phyloP scores from a whole-genome alignment of 1,140 invertebrate species.

The Lordiphosa mommai region DNA sequence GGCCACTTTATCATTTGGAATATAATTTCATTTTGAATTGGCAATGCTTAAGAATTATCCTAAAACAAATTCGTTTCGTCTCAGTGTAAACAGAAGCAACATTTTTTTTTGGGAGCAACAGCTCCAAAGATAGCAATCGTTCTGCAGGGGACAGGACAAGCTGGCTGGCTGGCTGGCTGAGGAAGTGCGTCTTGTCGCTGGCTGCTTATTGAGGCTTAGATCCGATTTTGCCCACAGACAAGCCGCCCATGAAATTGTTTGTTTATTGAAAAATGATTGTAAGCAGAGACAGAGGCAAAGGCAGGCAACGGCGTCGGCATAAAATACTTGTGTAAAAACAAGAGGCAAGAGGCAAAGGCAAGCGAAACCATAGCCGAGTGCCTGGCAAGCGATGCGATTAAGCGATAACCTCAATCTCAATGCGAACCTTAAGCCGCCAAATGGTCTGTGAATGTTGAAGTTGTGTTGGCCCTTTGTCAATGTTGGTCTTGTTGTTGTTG shows the following conservation, averaged over 20 bases:
- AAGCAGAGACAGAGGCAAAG: conserved; percentile 16
- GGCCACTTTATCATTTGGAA: no score
- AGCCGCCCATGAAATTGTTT: conserved; percentile 77
- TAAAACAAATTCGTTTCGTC: conserved; percentile 40
- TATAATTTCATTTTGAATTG: no score
- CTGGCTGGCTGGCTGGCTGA: conserved; percentile 21
- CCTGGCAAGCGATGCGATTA: conserved; percentile 69
- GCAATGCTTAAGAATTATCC: no score
- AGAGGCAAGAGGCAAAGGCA: conserved; percentile 20
- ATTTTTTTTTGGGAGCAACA: conserved; percentile 25
- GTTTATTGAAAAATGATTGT: conserved; percentile 78
- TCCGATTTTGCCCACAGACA: conserved; percentile 73
- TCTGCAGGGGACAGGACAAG: conserved; percentile 4
- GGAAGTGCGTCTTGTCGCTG: conserved; percentile 76
- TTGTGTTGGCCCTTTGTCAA: conserved; percentile 9
- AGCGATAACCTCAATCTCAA: conserved; percentile 63
- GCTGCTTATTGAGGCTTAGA: conserved; percentile 76
- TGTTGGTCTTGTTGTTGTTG: conserved; percentile 3
- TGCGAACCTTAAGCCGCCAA: conserved; percentile 73
- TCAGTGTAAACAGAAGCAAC: conserved; percentile 50
- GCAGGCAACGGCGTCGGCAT: conserved; percentile 1
- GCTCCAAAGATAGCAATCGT: conserved; percentile 54
- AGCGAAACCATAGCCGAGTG: conserved; percentile 18
- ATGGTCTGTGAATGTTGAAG: conserved; percentile 75
- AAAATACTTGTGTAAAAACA: conserved; percentile 24